These are phyloP conservation scores for Urophycis tenuis DNA, from an alignment of 2,797 vertebrate species.

Conservation along the genomic window DNA sequence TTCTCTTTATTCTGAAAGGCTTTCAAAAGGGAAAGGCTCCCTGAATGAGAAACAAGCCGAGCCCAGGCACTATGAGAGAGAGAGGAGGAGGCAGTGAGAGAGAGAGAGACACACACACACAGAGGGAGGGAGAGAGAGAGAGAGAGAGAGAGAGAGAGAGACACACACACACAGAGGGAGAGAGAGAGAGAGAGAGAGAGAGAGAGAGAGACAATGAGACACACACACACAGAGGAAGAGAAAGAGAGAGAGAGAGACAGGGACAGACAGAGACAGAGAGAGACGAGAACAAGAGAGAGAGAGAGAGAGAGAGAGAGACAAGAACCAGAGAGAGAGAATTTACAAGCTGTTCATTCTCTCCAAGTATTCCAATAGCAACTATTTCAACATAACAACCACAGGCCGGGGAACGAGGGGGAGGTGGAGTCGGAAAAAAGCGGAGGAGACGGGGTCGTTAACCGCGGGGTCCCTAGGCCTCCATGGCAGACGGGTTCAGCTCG, in stretches of 20 bases:
- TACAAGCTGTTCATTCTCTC: neutral
- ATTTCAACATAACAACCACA: neutral
- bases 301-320: neutral
- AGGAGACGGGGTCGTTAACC: no score
- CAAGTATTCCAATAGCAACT: neutral
- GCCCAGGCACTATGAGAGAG: neutral
- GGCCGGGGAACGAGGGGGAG: neutral
- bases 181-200: neutral
- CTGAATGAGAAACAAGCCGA: neutral
- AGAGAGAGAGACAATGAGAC: neutral
- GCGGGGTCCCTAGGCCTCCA: conserved; percentile 13
- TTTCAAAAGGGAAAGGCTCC: neutral
- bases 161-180: neutral
- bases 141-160: neutral
- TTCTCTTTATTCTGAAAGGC: neutral
- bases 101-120: neutral
- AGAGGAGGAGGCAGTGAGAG: neutral
- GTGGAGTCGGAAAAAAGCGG: no score
- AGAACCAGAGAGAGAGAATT: neutral
- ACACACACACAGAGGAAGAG: neutral
- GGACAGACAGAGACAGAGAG: neutral
- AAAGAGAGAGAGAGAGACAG: neutral
- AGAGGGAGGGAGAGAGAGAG: neutral
- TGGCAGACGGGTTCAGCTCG: conserved; percentile 15
- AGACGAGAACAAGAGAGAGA: no score